Base-by-base conservation (phyloP, 1,140 invertebrate genomes). In the Drosophila ercepeae region DNA sequence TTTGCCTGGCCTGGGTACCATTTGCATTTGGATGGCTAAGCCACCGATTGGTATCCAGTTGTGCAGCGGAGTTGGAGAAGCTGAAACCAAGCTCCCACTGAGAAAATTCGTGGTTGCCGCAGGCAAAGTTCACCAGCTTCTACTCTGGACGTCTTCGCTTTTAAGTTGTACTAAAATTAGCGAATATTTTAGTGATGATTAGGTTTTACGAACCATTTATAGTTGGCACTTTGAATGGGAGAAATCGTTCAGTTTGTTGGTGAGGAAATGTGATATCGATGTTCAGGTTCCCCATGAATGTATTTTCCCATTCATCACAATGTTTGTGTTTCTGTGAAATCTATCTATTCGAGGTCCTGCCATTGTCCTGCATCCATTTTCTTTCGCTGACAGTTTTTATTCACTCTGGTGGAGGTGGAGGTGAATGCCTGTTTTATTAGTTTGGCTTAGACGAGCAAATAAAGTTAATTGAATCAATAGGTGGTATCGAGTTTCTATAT, bases 381-480 rank as follows among this genome's bases (percentile, higher is more conserved):
- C 19, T 23, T 49, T 59, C 75, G 48, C 32, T 70, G 74, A 64
- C 65, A 76, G 64, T 58, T 76, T 48, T 21, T 36, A 48, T 21
- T 21, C 21, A 2, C 21, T 2, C 21, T 21, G 21, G 21, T 32
- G 52, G 14, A 42, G n/a, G 16, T 42, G 18, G 41, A 27, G 29
- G 16, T 7, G 29, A 4, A 21, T 21, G 29, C 6, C 16, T 32
- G 25, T 61, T 42, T 44, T 54, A 21, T 54, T 29, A 32, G 51
- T 42, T 8, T 19, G n/a, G 6, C 16, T 21, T 19, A 23, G 16
- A 42, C 18, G 23, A 53, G 39, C 13, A 53, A 14, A 59, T 52
- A 61, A 50, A 65, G 67, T 86, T 84, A 79, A 86, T 84, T 84
- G 76, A 84, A 79, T 84, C 75, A 76, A 84, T 86, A 72, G 67